These are phyloP conservation scores for Phataginus tetradactyla DNA, from an alignment of 2,797 vertebrate species.

Conservation along the genomic window DNA sequence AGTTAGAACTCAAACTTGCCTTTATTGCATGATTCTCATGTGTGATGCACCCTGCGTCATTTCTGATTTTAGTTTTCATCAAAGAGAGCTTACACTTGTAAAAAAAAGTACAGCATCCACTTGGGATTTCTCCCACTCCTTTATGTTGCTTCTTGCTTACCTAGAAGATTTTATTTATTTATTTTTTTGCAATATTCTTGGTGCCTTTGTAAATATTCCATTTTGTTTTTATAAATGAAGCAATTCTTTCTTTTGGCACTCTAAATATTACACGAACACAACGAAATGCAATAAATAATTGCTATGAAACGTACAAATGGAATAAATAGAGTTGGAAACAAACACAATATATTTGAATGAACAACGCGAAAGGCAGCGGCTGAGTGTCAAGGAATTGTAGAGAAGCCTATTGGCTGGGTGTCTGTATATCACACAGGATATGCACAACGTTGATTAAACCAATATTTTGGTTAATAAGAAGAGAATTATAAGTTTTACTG, in stretches of 20 bases:
- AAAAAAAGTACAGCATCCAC: not conserved
- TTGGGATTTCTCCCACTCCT: not conserved
- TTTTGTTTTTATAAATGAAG: constrained; percentile 31
- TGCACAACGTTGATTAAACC: not conserved
- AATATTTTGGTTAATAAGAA: constrained; percentile 32
- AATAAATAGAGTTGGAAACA: not conserved
- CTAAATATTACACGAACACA: constrained; percentile 46
- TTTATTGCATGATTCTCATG: not conserved
- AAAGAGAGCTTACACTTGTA: not conserved
- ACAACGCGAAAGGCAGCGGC: not conserved
- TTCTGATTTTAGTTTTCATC: constrained; percentile 33
- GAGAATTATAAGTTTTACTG: not conserved
- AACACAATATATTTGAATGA: not conserved
- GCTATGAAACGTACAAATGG: not conserved
- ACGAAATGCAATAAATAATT: constrained; percentile 42
- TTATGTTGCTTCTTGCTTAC: not conserved
- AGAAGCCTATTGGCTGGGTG: not conserved
- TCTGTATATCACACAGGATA: not conserved
- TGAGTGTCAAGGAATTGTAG: not conserved
- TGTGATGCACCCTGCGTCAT: not conserved
- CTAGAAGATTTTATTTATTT: not conserved
- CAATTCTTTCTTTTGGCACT: not conserved
- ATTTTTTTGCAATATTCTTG: not conserved
- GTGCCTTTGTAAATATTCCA: not conserved
- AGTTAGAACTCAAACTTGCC: not conserved